phyloP scores from a whole-genome alignment of 2,797 vertebrate genomes.

The Phrynocephalus vlangalii region DNA sequence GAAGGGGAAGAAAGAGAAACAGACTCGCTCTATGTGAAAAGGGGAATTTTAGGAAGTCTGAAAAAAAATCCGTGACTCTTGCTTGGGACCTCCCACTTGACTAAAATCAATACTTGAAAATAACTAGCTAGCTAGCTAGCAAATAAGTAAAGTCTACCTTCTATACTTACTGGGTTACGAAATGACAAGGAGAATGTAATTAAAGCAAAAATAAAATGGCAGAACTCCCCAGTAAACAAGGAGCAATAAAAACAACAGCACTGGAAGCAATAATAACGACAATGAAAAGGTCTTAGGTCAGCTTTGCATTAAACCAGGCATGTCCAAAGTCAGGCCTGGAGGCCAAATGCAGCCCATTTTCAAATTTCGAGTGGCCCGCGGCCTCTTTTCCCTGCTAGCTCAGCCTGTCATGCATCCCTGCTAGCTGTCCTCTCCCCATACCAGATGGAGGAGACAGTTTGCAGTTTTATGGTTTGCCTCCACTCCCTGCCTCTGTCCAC shows the following conservation, averaged over 20 bases:
- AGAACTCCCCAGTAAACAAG: conserved; percentile 5
- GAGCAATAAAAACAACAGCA: background rate
- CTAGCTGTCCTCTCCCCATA: too few relatives aligned
- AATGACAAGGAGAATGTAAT: conserved; percentile 2
- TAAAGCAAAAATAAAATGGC: background rate
- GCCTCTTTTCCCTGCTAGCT: too few relatives aligned
- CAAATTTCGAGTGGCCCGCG: too few relatives aligned
- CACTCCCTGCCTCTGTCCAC: too few relatives aligned
- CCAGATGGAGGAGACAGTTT: too few relatives aligned
- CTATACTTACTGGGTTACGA: conserved; percentile 15
- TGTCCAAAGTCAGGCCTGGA: too few relatives aligned
- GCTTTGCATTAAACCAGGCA: background rate
- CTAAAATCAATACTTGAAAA: conserved; percentile 8
- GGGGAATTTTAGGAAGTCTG: background rate
- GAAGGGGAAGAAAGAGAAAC: too few relatives aligned
- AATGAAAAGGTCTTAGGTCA: background rate
- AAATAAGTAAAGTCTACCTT: background rate
- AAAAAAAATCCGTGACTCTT: background rate
- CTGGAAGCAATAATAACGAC: background rate
- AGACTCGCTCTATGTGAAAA: too few relatives aligned
- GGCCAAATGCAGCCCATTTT: too few relatives aligned
- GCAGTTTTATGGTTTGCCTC: too few relatives aligned
- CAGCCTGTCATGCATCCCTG: too few relatives aligned
- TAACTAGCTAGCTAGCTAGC: background rate
- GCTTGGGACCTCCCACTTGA: background rate